Evolutionary conservation across 2,113 vertebrate species (phyloP).

Genomic region (Corynorhinus townsendii): DNA sequence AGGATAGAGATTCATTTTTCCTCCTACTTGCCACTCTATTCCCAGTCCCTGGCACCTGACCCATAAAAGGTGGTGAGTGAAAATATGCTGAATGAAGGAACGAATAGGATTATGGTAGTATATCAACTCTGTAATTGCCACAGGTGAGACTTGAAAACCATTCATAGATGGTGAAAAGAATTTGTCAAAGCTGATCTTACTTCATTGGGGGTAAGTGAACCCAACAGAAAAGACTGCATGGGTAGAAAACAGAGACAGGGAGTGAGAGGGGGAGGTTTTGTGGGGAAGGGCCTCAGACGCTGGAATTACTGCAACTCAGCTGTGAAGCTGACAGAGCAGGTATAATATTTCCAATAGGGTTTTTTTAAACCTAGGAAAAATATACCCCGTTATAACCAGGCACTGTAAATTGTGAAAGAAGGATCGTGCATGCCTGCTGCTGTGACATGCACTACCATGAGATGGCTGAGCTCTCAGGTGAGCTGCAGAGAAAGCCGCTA

Average conservation of each 20-base stretch:
- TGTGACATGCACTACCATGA: fast-evolving
- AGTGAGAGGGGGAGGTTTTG: not conserved
- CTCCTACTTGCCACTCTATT: not conserved
- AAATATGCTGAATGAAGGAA: not conserved
- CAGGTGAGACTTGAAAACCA: not conserved
- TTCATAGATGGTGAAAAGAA: not conserved
- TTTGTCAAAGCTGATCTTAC: not conserved
- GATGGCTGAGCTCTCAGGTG: not conserved
- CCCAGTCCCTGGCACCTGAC: not conserved
- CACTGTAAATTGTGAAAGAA: not conserved
- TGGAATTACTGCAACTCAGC: not conserved
- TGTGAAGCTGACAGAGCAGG: not conserved
- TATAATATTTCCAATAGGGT: not conserved
- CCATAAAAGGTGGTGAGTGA: not conserved
- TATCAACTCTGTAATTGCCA: not conserved
- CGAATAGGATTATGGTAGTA: not conserved
- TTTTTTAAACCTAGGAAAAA: not conserved
- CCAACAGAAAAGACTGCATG: not conserved
- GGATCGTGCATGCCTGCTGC: fast-evolving
- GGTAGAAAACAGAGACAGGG: not conserved
- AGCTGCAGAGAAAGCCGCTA: not conserved
- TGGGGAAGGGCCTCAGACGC: not conserved
- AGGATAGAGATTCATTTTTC: not conserved
- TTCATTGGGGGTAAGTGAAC: not conserved
- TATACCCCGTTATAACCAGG: not conserved